phyloP scores from a whole-genome alignment of 2,113 vertebrate genomes.

The Lepisosteus oculatus region DNA sequence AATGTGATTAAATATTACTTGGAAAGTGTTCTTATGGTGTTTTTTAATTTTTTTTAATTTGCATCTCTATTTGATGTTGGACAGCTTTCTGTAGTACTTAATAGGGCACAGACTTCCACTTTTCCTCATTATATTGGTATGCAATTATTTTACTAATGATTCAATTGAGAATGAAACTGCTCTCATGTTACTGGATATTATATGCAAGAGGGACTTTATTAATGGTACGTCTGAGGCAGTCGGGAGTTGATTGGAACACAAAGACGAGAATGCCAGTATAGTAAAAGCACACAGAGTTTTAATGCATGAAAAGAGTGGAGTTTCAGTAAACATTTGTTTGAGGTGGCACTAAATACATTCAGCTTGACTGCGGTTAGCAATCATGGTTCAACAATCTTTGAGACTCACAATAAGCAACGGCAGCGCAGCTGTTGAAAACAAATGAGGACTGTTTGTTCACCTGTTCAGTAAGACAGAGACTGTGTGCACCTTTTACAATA shows the following conservation, averaged over 20 bases:
- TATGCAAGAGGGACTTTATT: too few species aligned
- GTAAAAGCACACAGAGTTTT: constrained; percentile 72
- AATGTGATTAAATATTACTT: constrained; percentile 1
- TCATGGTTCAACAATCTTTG: constrained; percentile 59
- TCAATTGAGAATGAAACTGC: too few species aligned
- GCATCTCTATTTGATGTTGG: not conserved
- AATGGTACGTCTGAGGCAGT: too few species aligned
- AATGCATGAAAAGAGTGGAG: constrained; percentile 73
- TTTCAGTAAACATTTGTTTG: constrained; percentile 69
- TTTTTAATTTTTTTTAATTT: not conserved
- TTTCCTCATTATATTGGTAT: not conserved
- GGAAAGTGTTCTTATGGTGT: not conserved
- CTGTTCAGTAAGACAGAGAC: constrained; percentile 63
- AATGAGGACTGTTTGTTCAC: constrained; percentile 51
- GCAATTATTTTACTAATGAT: too few species aligned
- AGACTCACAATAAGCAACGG: constrained; percentile 50
- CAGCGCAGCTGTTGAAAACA: constrained; percentile 43
- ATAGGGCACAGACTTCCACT: not conserved
- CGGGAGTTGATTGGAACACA: not conserved
- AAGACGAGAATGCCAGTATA: constrained; percentile 20
- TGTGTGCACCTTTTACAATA: constrained; percentile 61
- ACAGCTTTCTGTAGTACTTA: not conserved
- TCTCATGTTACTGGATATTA: too few species aligned
- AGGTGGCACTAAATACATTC: constrained; percentile 74
- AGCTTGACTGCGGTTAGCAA: constrained; percentile 64